Base-by-base conservation (phyloP, 2,113 vertebrate species). In the Isichthys henryi region DNA sequence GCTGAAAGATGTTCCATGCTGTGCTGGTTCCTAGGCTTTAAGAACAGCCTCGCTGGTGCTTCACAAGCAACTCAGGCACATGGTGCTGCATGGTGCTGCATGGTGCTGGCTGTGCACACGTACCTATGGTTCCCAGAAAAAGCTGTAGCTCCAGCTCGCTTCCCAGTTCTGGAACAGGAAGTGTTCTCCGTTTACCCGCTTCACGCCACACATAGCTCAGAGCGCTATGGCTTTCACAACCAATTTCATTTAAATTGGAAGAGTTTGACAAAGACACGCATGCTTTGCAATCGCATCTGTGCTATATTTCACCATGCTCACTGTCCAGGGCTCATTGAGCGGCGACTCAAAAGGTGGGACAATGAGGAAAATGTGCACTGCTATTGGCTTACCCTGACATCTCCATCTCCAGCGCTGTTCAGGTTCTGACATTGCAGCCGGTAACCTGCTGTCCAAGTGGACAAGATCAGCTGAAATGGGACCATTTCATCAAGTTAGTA, bases 351-450 rank as follows among this genome's bases (percentile, higher is more conserved):
- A 21, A 21, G 10, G 50, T 35, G n/a, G 31, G 39, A 31, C 15
- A 23, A 62, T 46, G 83, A 31, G 13, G 23, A 62, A 13, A 48
- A 58, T 19, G 49, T 35, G 52, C 77, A 13, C 21, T 39, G 4
- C 8, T 21, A 46, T 48, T 19, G 9, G 89, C 93, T 97, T 91
- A 97, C 97, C 96, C 97, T 95, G 46, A 96, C 88, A 11, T 98
- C 97, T 0, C 95, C 95, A 19, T 95, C 95, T 53, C 97, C 97
- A 0, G 96, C 95, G 0, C 96, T 96, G 93, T 93, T 89, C 6
- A 98, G 95, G 70, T 96, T 95, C 93, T 98, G 97, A 93, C 97
- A 98, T 91, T 97, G 97, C 89, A 97, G 88, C 87, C 95, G 96
- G 94, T 98, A 98, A 49, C 96, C 93, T 80, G 96, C 97, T 93